These are phyloP conservation scores for Chrysolophus pictus DNA, from an alignment of 2,797 vertebrate species.

Conservation along the genomic window DNA sequence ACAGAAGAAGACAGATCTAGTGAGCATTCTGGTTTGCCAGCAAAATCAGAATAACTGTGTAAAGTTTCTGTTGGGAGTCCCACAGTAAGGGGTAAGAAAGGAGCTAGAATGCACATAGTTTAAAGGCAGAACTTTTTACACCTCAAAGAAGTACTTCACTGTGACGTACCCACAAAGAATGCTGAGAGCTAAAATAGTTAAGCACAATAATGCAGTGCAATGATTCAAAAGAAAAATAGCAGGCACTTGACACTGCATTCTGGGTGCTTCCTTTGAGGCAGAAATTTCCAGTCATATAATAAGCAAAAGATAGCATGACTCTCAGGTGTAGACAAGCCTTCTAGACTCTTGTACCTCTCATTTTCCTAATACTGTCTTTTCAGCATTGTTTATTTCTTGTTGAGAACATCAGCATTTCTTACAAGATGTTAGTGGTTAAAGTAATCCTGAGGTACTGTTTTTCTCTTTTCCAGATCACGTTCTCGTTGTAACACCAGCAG, in stretches of 20 bases:
- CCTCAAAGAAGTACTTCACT: background rate
- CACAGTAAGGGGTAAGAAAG: background rate
- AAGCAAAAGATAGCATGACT: background rate
- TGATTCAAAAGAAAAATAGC: background rate
- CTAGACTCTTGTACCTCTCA: background rate
- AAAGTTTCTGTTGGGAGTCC: accelerated
- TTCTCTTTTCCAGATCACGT: conserved; percentile 79
- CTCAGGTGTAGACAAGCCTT: background rate
- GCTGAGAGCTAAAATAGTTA: background rate
- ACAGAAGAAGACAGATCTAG: background rate
- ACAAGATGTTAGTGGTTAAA: background rate
- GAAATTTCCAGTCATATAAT: background rate
- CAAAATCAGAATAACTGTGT: background rate
- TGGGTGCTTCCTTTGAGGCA: background rate
- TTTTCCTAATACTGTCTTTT: background rate
- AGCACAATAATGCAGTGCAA: background rate
- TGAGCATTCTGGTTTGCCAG: background rate
- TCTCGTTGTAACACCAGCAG: conserved; percentile 92
- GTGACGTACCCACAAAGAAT: background rate
- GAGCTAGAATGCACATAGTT: background rate
- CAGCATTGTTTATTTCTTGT: background rate
- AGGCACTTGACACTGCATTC: background rate
- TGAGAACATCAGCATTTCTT: background rate
- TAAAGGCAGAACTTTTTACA: background rate
- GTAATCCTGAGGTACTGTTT: background rate